Evolutionary conservation across 1,140 invertebrate species (phyloP).

Genomic region (Probaryconus sp.): DNA sequence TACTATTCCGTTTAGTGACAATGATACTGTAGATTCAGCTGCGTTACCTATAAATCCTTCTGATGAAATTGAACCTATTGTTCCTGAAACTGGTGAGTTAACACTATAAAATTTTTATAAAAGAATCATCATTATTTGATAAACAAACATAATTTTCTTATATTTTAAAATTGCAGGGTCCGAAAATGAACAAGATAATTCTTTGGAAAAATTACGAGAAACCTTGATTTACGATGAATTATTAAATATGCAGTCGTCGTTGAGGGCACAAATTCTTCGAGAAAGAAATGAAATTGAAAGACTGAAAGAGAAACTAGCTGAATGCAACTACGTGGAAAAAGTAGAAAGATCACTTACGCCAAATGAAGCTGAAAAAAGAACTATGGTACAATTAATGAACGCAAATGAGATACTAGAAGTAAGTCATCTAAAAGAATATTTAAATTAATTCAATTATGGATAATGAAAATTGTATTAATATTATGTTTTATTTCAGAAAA

Average conservation of each 20-base stretch:
- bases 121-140: constrained; percentile 4
- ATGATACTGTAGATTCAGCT: constrained; percentile 65
- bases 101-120: constrained; percentile 1
- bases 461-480: not conserved
- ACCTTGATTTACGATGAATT: constrained; percentile 84
- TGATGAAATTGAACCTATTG: constrained; percentile 29
- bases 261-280: constrained; percentile 82
- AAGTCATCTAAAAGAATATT: too few species aligned
- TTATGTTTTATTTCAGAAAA: constrained; percentile 77
- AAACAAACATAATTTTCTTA: not conserved
- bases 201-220: constrained; percentile 80
- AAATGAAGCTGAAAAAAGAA: constrained; percentile 77
- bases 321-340: constrained; percentile 76
- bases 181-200: constrained; percentile 75
- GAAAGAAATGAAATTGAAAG: constrained; percentile 84
- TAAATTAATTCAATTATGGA: too few species aligned
- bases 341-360: constrained; percentile 76
- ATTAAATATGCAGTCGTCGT: constrained; percentile 81
- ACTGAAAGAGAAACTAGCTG: constrained; percentile 78
- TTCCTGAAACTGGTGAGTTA: constrained; percentile 50
- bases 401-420: constrained; percentile 83
- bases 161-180: constrained; percentile 36
- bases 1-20: constrained; percentile 45
- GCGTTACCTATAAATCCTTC: constrained; percentile 5
- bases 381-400: constrained; percentile 78